Evolutionary conservation across 2,888 invertebrate genomes (phyloP).

Genomic region (Rhopalosiphum nymphaeae): DNA sequence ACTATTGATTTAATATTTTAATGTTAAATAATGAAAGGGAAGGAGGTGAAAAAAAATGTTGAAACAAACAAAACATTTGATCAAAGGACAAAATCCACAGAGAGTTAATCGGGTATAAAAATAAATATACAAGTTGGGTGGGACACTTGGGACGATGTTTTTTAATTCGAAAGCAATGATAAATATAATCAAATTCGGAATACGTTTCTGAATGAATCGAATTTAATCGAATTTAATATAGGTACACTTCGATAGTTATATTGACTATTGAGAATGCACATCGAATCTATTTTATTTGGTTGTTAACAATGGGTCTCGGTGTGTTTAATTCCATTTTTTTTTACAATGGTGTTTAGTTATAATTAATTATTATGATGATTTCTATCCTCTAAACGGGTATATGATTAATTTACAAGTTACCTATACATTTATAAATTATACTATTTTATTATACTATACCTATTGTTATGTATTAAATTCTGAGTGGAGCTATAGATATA

Average conservation of each 20-base stretch:
- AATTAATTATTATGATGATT: neutral
- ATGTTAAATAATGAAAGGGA: neutral
- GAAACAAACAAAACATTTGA: neutral
- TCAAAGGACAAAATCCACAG: neutral
- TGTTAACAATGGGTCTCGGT: neutral
- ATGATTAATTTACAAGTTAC: neutral
- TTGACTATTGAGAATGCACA: neutral
- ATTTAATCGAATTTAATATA: neutral
- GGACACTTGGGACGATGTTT: neutral
- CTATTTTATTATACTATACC: neutral
- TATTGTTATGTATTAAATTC: no score
- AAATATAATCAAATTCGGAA: constrained; percentile 9
- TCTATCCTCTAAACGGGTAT: neutral
- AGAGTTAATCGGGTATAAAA: neutral
- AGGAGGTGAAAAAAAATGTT: neutral
- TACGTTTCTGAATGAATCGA: neutral
- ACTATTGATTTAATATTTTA: neutral
- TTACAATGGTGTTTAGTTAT: neutral
- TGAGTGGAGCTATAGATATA: no score
- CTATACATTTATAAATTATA: neutral
- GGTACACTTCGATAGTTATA: neutral
- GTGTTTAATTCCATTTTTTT: neutral
- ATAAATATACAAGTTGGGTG: neutral
- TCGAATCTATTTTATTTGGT: neutral
- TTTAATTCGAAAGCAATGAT: neutral